Percentiles rank a stretch among this genome's conserved stretches.
phyloP scores from a whole-genome alignment of 2,888 invertebrate species.

The Hemithea aestivaria region DNA sequence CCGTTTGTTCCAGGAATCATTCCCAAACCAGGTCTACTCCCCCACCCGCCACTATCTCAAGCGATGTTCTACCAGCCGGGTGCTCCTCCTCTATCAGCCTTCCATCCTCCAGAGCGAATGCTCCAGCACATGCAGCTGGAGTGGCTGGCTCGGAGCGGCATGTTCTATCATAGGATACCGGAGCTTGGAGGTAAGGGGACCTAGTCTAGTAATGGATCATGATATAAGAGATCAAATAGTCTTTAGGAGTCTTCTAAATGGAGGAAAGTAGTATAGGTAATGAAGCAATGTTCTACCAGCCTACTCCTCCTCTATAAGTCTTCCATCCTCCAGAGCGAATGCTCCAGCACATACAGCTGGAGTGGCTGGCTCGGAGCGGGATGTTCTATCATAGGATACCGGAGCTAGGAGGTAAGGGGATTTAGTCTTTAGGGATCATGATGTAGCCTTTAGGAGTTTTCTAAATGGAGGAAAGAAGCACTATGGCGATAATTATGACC shows the following conservation, averaged over 20 bases:
- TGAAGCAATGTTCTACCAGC: conserved; percentile 15
- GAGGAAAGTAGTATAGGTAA: no score
- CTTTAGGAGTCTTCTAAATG: no score
- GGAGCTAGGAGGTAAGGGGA: conserved; percentile 88
- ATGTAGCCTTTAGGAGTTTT: no score
- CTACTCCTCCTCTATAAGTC: conserved; percentile 69
- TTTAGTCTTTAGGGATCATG: no score
- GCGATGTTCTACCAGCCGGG: conserved; percentile 17
- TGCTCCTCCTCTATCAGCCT: conserved; percentile 71
- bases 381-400: conserved; percentile 95
- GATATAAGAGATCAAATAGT: no score
- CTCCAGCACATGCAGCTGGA: conserved; percentile 91
- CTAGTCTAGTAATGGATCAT: no score
- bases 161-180: conserved; percentile 93
- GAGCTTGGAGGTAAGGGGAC: conserved; percentile 90
- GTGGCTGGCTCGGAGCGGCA: conserved; percentile 94
- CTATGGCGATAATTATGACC: no score
- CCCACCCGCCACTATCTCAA: conserved; percentile 62
- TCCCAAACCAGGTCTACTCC: conserved; percentile 80
- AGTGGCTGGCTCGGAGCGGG: conserved; percentile 94
- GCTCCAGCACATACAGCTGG: conserved; percentile 89
- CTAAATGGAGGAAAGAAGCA: no score
- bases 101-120: conserved; percentile 75
- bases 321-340: conserved; percentile 76
- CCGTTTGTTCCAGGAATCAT: conserved; percentile 65